Conservation (phyloP, 92 coral and sea anemone species). For the Ricordea florida region DNA sequence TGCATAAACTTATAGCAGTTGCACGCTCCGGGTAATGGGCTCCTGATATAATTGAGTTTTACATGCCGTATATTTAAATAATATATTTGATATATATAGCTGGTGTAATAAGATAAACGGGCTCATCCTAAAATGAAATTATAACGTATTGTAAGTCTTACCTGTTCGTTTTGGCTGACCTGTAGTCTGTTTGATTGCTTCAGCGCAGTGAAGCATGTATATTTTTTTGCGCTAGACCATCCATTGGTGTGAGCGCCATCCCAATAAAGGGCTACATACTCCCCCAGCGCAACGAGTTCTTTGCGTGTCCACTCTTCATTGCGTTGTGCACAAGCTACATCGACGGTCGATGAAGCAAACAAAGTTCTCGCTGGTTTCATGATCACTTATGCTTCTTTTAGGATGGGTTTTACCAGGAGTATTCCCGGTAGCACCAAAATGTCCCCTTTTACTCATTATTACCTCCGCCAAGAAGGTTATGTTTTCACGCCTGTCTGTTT, state of each 20-base stretch:
- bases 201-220: conserved; percentile 29
- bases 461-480: background rate
- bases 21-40: too few species aligned
- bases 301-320: conserved; percentile 16
- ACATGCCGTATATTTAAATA: too few species aligned
- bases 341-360: background rate
- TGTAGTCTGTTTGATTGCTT: conserved; percentile 27
- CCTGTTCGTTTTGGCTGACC: background rate
- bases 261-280: conserved; percentile 49
- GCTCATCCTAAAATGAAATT: too few species aligned
- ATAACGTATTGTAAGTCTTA: too few species aligned
- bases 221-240: conserved; percentile 42
- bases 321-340: background rate
- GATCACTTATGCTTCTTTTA: background rate
- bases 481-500: too few species aligned
- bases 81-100: too few species aligned
- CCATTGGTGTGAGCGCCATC: conserved; percentile 54
- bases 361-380: background rate
- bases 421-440: background rate
- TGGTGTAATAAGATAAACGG: too few species aligned
- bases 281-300: conserved; percentile 39
- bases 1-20: too few species aligned
- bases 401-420: conserved; percentile 47
- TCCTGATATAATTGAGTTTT: too few species aligned
- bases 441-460: background rate